Percentiles rank a stretch among this genome's conserved stretches.
These are phyloP conservation scores for Eustalomyia histrio DNA, from an alignment of 2,888 invertebrate genomes.

Conservation along the genomic window DNA sequence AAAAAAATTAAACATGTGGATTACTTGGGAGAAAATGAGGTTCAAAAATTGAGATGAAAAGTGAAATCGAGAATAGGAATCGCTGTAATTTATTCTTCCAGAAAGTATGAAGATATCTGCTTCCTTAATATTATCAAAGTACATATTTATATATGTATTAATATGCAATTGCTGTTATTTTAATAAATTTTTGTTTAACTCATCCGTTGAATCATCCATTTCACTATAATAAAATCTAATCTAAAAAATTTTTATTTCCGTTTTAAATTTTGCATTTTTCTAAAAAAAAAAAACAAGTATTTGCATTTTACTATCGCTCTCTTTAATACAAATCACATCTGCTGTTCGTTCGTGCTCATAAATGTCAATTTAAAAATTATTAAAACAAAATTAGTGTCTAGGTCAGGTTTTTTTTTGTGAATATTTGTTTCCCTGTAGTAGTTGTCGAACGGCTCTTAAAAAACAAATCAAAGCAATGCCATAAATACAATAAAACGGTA, in stretches of 20 bases:
- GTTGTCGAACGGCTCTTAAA: background rate
- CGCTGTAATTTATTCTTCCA: no score
- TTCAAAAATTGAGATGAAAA: no score
- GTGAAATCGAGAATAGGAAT: no score
- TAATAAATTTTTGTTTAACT: no score
- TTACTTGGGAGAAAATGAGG: no score
- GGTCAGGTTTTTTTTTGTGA: constrained; percentile 36
- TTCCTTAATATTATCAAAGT: no score
- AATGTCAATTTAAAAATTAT: constrained; percentile 34
- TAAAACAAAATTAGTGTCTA: constrained; percentile 35
- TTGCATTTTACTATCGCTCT: constrained; percentile 5
- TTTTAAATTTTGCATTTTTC: constrained; percentile 8
- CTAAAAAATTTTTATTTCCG: background rate
- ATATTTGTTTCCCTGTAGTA: background rate
- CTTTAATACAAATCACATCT: background rate
- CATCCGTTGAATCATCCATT: background rate
- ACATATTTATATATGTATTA: no score
- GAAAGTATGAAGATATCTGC: no score
- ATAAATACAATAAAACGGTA: background rate
- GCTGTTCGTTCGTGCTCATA: constrained; percentile 2
- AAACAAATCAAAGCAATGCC: background rate
- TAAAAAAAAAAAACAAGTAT: no score
- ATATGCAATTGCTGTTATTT: no score
- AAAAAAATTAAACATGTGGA: no score
- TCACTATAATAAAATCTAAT: background rate